phyloP scores from a whole-genome alignment of 2,888 invertebrate genomes.

The Seira sanloemensis region DNA sequence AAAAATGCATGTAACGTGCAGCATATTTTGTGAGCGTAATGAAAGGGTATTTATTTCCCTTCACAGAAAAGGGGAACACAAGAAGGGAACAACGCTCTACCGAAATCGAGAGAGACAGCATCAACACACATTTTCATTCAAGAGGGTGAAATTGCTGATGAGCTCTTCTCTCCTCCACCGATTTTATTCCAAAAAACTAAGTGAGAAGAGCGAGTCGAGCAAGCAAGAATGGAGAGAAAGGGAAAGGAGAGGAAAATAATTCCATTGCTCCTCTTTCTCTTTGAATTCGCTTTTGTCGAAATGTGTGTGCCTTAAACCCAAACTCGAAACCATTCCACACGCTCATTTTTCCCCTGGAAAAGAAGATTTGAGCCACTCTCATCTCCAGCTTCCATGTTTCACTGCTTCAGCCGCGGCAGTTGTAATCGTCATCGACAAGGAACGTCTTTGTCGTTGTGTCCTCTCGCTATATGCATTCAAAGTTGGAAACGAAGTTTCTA shows the following conservation, averaged over 20 bases:
- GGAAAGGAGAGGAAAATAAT: background rate
- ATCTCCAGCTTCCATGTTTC: background rate
- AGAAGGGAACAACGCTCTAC: background rate
- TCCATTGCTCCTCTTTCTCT: constrained; percentile 33
- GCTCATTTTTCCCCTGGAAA: background rate
- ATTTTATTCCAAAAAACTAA: background rate
- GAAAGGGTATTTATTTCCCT: background rate
- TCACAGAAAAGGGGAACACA: too few relatives aligned
- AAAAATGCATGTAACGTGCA: background rate
- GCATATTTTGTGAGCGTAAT: background rate
- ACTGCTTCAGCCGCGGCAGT: constrained; percentile 12
- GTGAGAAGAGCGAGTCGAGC: background rate
- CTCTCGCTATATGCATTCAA: constrained; percentile 34
- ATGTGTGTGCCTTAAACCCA: background rate
- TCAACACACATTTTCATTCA: background rate
- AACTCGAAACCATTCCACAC: background rate
- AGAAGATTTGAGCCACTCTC: background rate
- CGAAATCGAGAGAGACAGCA: background rate
- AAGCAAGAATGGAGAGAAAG: background rate
- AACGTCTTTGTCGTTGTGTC: constrained; percentile 53
- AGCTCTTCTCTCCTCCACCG: background rate
- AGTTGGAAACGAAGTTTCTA: constrained; percentile 5
- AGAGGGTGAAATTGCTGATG: background rate
- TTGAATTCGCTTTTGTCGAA: background rate
- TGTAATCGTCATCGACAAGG: constrained; percentile 37